Evolutionary conservation across 2,888 invertebrate species (phyloP).

Genomic region (Drosophila merina): DNA sequence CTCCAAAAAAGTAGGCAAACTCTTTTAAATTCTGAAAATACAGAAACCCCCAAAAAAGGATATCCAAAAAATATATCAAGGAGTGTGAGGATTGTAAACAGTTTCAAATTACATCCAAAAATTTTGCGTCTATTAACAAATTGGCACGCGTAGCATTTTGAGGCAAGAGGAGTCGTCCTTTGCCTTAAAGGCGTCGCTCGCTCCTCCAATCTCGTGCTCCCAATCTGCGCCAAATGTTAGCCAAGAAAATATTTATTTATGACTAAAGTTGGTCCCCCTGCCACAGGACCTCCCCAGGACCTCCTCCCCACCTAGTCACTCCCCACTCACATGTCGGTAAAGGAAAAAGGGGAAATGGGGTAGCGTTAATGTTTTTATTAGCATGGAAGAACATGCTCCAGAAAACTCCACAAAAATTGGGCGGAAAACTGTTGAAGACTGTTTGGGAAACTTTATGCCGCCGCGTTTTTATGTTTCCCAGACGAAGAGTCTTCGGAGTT

Average conservation of each 20-base stretch:
- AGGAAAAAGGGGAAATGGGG: conserved; percentile 11
- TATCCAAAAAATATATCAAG: too few relatives aligned
- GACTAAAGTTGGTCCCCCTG: conserved; percentile 58
- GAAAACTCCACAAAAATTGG: neutral
- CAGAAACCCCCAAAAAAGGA: too few relatives aligned
- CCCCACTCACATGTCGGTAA: conserved; percentile 26
- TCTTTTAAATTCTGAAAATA: neutral
- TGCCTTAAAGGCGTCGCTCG: conserved; percentile 47
- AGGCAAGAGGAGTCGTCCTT: neutral
- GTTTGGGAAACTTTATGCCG: conserved; percentile 29
- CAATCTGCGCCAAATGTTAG: conserved; percentile 63
- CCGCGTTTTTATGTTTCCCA: conserved; percentile 23
- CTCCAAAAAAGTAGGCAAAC: neutral
- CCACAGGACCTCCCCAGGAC: neutral
- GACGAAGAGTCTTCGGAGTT: neutral
- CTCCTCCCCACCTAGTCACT: too few relatives aligned
- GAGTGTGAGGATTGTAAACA: conserved; percentile 37
- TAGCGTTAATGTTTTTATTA: conserved; percentile 70
- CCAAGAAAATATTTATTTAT: conserved; percentile 70
- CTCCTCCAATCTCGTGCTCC: conserved; percentile 5
- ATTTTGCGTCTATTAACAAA: conserved; percentile 65
- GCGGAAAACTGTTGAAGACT: conserved; percentile 22
- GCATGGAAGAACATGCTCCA: conserved; percentile 19
- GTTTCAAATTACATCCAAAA: conserved; percentile 68
- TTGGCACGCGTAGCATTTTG: conserved; percentile 60